Evolutionary conservation across 2,888 invertebrate species (phyloP).

Genomic region (Graphium colonna): DNA sequence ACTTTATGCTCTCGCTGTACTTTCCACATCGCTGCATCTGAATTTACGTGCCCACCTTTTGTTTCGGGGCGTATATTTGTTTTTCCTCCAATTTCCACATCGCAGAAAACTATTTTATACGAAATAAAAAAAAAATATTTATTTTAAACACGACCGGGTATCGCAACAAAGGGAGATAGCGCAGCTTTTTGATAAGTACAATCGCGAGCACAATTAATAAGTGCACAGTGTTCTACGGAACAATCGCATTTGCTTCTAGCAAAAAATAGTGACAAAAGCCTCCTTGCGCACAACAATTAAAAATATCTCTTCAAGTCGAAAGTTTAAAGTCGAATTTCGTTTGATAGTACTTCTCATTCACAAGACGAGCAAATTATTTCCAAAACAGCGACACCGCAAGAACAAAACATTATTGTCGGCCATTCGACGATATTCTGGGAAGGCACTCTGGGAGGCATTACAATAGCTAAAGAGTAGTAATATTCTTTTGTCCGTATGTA

Average conservation of each 20-base stretch:
- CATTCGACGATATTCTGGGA: slow-evolving; percentile 44
- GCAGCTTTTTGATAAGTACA: slow-evolving; percentile 23
- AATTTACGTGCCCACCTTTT: slow-evolving; percentile 12
- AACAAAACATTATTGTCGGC: slow-evolving; percentile 37
- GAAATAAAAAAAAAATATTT: too few species aligned
- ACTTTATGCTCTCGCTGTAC: slow-evolving; percentile 3
- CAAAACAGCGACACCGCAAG: slow-evolving; percentile 62
- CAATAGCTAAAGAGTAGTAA: slow-evolving; percentile 21
- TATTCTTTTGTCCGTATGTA: slow-evolving; percentile 28
- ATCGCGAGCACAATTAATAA: slow-evolving; percentile 23
- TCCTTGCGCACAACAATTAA: neutral
- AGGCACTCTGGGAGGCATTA: slow-evolving; percentile 36
- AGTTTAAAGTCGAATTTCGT: slow-evolving; percentile 5
- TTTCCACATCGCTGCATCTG: slow-evolving; percentile 13
- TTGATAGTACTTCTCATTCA: slow-evolving; percentile 31
- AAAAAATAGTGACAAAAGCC: slow-evolving; percentile 19
- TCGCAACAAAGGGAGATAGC: slow-evolving; percentile 13
- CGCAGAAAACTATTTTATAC: slow-evolving; percentile 18
- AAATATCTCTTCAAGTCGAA: neutral
- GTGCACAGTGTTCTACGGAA: slow-evolving; percentile 16
- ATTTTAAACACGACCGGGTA: slow-evolving; percentile 13
- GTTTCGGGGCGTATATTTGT: slow-evolving; percentile 4
- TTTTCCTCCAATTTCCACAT: slow-evolving; percentile 13
- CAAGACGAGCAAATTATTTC: slow-evolving; percentile 47
- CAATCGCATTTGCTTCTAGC: slow-evolving; percentile 13